Percentiles rank a stretch among this genome's conserved stretches.
Evolutionary conservation across 2,888 invertebrate species (phyloP).

Genomic region (Chromoteleia sp.): DNA sequence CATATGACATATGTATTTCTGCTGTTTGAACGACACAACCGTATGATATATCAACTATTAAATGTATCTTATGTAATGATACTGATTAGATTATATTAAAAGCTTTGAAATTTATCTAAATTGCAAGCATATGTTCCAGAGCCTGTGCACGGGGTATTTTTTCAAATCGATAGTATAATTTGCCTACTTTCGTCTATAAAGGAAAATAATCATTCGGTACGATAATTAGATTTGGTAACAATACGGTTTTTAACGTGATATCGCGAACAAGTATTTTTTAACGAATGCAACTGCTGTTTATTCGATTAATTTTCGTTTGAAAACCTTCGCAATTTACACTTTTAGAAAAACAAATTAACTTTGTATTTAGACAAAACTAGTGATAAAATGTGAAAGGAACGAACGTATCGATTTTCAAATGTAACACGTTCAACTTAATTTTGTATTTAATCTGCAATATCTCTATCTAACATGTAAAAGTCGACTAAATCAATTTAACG

Average conservation of each 20-base stretch:
- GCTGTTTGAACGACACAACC: conserved; percentile 71
- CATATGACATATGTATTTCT: conserved; percentile 64
- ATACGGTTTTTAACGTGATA: background rate
- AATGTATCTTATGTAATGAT: conserved; percentile 81
- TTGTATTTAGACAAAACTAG: no score
- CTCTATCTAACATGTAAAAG: conserved; percentile 32
- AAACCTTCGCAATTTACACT: no score
- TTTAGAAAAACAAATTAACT: no score
- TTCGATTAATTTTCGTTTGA: background rate
- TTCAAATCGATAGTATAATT: conserved; percentile 50
- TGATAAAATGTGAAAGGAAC: no score
- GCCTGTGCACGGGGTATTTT: conserved; percentile 43
- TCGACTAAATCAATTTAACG: conserved; percentile 37
- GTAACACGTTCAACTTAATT: conserved; percentile 5
- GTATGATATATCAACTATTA: conserved; percentile 77
- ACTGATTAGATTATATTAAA: conserved; percentile 83
- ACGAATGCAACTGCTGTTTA: background rate
- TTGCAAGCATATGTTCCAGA: conserved; percentile 80
- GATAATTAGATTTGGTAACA: conserved; percentile 2
- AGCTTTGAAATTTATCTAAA: conserved; percentile 80
- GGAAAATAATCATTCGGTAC: background rate
- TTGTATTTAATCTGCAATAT: conserved; percentile 38
- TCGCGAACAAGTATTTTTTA: background rate
- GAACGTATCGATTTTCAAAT: background rate
- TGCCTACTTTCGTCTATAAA: conserved; percentile 22